Evolutionary conservation across 2,797 vertebrate species (phyloP).

Genomic region (Esox lucius): DNA sequence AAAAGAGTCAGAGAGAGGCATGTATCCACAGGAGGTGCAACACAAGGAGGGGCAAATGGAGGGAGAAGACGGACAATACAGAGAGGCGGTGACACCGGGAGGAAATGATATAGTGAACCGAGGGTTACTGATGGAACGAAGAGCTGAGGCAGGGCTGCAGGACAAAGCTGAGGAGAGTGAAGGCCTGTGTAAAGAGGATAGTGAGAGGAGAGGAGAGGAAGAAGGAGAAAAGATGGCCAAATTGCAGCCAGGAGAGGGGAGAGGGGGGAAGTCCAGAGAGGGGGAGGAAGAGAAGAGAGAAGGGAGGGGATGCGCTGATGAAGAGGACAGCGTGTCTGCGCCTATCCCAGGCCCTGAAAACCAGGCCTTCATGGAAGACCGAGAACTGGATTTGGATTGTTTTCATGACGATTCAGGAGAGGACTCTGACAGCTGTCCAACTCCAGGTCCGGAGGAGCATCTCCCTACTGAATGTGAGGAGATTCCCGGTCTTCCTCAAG

Average conservation of each 20-base stretch:
- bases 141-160: slow-evolving; percentile 45
- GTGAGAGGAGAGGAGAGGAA: slow-evolving; percentile 45
- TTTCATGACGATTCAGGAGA: slow-evolving; percentile 36
- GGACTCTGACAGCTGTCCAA: neutral
- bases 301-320: slow-evolving; percentile 31
- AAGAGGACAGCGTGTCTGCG: slow-evolving; percentile 53
- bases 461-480: slow-evolving; percentile 70
- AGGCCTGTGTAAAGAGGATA: neutral
- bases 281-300: slow-evolving; percentile 18
- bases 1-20: slow-evolving; percentile 41
- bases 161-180: slow-evolving; percentile 11
- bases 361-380: slow-evolving; percentile 75
- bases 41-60: slow-evolving; percentile 35
- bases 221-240: slow-evolving; percentile 33
- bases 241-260: slow-evolving; percentile 26
- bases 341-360: slow-evolving; percentile 79
- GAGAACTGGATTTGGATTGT: slow-evolving; percentile 63
- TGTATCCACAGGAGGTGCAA: slow-evolving; percentile 59
- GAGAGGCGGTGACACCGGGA: slow-evolving; percentile 16
- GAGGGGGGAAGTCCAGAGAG: slow-evolving; percentile 19
- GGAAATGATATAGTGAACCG: slow-evolving; percentile 16
- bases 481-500: slow-evolving; percentile 80
- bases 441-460: slow-evolving; percentile 29
- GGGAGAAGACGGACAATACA: slow-evolving; percentile 6
- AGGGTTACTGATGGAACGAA: neutral